Conservation (phyloP, 2,113 vertebrate species). For the Edolisoma coerulescens region DNA sequence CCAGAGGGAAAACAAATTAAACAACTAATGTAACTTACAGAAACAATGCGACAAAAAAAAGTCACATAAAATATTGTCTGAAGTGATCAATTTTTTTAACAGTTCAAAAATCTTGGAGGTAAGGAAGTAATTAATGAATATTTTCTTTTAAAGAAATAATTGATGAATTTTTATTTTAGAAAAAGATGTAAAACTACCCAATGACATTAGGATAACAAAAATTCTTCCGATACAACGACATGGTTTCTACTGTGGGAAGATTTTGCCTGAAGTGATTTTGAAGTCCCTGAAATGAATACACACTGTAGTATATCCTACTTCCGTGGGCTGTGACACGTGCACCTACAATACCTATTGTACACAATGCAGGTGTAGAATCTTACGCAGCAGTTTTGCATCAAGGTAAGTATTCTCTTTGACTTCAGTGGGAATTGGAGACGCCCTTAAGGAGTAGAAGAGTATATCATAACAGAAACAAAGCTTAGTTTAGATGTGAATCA, state of each 20-base stretch:
- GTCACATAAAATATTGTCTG: background rate
- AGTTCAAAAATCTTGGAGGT: background rate
- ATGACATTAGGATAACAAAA: background rate
- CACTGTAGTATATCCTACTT: background rate
- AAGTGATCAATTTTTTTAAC: background rate
- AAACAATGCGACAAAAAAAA: background rate
- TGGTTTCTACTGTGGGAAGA: background rate
- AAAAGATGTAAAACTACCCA: background rate
- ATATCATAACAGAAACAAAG: background rate
- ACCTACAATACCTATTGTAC: background rate
- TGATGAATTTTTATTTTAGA: background rate
- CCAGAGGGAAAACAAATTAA: background rate
- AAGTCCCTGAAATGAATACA: background rate
- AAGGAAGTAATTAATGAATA: background rate
- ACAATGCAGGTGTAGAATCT: background rate
- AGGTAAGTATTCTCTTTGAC: background rate
- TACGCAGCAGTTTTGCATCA: background rate
- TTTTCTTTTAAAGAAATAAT: background rate
- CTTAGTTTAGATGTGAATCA: constrained; percentile 49
- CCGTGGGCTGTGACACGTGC: rapidly evolving
- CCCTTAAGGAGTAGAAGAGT: background rate
- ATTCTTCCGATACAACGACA: background rate
- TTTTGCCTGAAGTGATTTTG: background rate
- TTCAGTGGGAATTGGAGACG: background rate
- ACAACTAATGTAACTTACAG: background rate